Percentiles rank a stretch among this genome's conserved stretches.
Conservation (phyloP, 1,140 invertebrate species). For the Drepana arcuata region DNA sequence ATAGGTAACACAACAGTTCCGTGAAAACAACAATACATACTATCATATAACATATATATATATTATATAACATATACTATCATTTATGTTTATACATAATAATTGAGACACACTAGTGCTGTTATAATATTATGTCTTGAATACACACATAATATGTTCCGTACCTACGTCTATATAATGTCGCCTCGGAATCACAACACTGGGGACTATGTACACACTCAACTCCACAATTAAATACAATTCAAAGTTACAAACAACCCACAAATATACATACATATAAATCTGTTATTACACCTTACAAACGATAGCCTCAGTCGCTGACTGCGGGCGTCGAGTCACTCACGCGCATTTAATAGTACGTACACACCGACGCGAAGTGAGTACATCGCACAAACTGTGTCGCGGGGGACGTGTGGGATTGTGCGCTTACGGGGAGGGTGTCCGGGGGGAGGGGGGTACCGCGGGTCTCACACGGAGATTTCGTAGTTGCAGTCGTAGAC, state of each 20-base stretch:
- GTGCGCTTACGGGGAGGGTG: no score
- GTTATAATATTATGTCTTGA: constrained; percentile 16
- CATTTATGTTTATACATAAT: constrained; percentile 20
- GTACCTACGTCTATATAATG: constrained; percentile 19
- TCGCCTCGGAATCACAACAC: constrained; percentile 51
- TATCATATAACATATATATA: no score
- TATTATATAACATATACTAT: no score
- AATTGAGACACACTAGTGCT: constrained; percentile 24
- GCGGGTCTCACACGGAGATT: constrained; percentile 83
- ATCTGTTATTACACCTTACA: constrained; percentile 29
- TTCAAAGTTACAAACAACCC: constrained; percentile 32
- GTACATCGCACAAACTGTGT: no score
- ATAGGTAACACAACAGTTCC: constrained; percentile 26
- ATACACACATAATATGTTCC: no score
- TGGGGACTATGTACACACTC: constrained; percentile 52
- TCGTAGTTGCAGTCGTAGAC: constrained; percentile 97
- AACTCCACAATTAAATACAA: constrained; percentile 28
- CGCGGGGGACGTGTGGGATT: no score
- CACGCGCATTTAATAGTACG: no score
- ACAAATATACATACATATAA: constrained; percentile 64
- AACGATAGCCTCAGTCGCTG: no score
- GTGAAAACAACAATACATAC: constrained; percentile 20
- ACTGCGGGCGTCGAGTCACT: no score
- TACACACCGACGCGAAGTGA: no score
- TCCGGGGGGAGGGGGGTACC: no score